A percentile compares a stretch with the other conserved stretches of the same genome.
Evolutionary conservation across 2,113 vertebrate species (phyloP).

Genomic region (Sceloporus undulatus): DNA sequence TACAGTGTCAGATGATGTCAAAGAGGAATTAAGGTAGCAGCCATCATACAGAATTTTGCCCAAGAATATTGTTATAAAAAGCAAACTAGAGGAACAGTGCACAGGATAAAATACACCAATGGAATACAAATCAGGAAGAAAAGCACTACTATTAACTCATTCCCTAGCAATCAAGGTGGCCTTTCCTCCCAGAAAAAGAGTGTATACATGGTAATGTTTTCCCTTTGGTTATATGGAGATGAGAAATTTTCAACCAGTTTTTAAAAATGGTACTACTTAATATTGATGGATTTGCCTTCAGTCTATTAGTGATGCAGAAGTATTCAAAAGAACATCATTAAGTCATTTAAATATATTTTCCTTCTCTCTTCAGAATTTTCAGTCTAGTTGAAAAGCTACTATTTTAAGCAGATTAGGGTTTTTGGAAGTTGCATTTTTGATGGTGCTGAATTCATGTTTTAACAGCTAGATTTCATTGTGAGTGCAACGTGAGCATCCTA

Average conservation of each 20-base stretch:
- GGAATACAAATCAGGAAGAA: slow-evolving; percentile 32
- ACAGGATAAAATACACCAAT: not conserved
- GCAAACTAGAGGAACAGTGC: not conserved
- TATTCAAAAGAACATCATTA: not conserved
- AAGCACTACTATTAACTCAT: slow-evolving; percentile 13
- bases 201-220: not conserved
- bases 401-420: not conserved
- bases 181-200: slow-evolving; percentile 45
- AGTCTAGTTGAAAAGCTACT: not conserved
- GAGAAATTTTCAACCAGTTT: slow-evolving; percentile 45
- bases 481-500: not conserved
- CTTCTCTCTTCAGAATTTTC: not conserved
- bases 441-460: slow-evolving; percentile 44
- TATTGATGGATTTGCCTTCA: not conserved
- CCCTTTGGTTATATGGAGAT: slow-evolving; percentile 15
- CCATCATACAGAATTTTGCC: slow-evolving; percentile 8
- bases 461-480: not conserved
- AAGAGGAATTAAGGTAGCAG: not conserved
- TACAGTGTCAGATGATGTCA: not conserved
- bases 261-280: slow-evolving; percentile 39
- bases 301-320: not conserved
- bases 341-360: not conserved
- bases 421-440: slow-evolving; percentile 6
- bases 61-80: not conserved
- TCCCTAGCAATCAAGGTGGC: not conserved